Percentiles rank a stretch among this genome's conserved stretches.
phyloP scores from a whole-genome alignment of 2,888 invertebrate species.

The Machimus rusticus region DNA sequence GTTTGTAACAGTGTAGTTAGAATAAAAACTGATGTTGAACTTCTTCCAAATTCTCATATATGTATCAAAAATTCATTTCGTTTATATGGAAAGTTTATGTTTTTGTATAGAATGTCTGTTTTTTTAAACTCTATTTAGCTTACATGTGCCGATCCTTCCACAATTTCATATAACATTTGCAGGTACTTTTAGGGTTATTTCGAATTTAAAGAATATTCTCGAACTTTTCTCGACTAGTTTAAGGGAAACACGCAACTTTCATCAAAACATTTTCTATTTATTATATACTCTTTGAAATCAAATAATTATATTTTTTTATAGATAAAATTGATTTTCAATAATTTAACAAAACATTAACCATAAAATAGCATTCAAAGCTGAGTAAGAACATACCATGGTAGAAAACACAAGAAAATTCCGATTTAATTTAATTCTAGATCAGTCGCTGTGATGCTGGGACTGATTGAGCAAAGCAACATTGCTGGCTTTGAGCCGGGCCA shows the following conservation, averaged over 20 bases:
- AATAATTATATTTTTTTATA: conserved; percentile 1
- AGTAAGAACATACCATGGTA: conserved; percentile 1
- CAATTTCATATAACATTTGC: too few relatives aligned
- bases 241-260: background rate
- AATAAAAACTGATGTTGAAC: too few relatives aligned
- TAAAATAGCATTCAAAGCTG: conserved; percentile 18
- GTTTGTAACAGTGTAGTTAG: too few relatives aligned
- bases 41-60: too few relatives aligned
- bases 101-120: too few relatives aligned
- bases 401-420: background rate
- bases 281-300: background rate
- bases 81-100: too few relatives aligned
- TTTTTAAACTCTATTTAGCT: too few relatives aligned
- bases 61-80: too few relatives aligned
- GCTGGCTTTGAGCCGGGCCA: conserved; percentile 66
- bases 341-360: conserved; percentile 40
- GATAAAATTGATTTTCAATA: conserved; percentile 32
- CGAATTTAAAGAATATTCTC: too few relatives aligned
- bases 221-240: background rate
- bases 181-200: too few relatives aligned
- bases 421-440: conserved; percentile 13
- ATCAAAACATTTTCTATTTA: background rate
- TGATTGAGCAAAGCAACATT: conserved; percentile 72
- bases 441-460: conserved; percentile 52
- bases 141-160: too few relatives aligned